These are phyloP conservation scores for Tinea pellionella DNA, from an alignment of 2,888 invertebrate species.

Conservation along the genomic window DNA sequence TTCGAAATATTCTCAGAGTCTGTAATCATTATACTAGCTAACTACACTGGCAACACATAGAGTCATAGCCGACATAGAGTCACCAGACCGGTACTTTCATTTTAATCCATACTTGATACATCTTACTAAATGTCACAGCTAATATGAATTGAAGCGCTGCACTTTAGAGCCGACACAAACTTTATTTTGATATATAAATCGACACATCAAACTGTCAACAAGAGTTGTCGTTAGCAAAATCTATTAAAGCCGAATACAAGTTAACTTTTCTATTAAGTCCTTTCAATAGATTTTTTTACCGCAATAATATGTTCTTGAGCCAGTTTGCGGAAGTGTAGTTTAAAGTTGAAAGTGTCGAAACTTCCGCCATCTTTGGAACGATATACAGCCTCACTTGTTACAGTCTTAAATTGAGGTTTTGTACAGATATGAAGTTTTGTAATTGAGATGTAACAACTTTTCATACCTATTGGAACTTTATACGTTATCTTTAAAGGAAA, in stretches of 20 bases:
- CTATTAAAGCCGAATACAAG: not conserved
- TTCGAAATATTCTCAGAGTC: too few species aligned
- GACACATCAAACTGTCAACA: not conserved
- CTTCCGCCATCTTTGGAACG: slow-evolving; percentile 11
- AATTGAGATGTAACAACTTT: slow-evolving; percentile 5
- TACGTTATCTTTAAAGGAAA: not conserved
- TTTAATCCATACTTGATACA: too few species aligned
- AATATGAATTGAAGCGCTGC: too few species aligned
- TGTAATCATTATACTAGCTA: too few species aligned
- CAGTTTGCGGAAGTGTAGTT: not conserved
- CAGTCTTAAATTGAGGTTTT: slow-evolving; percentile 12
- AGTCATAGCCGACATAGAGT: too few species aligned
- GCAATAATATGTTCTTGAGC: not conserved
- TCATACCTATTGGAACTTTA: slow-evolving; percentile 2
- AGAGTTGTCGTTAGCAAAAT: not conserved
- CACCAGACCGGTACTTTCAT: too few species aligned
- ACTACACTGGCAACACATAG: too few species aligned
- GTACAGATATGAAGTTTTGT: slow-evolving; percentile 13
- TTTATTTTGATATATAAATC: not conserved
- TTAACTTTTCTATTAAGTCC: not conserved
- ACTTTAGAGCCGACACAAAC: too few species aligned
- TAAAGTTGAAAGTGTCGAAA: slow-evolving; percentile 9
- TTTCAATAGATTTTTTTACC: not conserved
- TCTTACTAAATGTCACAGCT: too few species aligned
- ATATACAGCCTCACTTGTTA: slow-evolving; percentile 1